These are phyloP conservation scores for Camponotus pennsylvanicus DNA, from an alignment of 1,140 invertebrate genomes.

Conservation along the genomic window DNA sequence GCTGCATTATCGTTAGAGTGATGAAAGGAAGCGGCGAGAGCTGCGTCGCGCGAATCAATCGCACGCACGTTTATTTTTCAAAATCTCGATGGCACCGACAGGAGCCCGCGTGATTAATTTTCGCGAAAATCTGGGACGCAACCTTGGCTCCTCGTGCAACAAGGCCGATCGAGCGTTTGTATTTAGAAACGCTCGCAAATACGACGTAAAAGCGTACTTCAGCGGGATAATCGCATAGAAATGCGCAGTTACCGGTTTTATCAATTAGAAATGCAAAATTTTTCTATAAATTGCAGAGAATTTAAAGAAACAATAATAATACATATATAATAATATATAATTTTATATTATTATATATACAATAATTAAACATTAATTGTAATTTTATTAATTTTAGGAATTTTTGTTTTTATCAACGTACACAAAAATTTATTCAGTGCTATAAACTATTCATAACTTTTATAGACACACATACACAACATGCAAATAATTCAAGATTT, in stretches of 20 bases:
- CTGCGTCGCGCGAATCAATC: not conserved
- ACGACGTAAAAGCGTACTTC: slow-evolving; percentile 21
- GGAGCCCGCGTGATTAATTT: slow-evolving; percentile 48
- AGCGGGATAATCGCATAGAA: not conserved
- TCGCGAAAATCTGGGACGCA: slow-evolving; percentile 50
- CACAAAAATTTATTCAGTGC: not conserved
- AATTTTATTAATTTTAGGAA: not conserved
- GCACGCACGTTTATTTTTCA: slow-evolving; percentile 36
- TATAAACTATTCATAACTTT: not conserved
- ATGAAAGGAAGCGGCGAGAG: slow-evolving; percentile 11
- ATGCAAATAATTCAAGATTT: not conserved
- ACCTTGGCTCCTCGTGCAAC: slow-evolving; percentile 46
- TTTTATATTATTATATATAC: too few species aligned
- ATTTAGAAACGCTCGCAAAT: slow-evolving; percentile 48
- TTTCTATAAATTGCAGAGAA: not conserved
- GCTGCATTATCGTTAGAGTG: not conserved
- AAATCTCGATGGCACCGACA: slow-evolving; percentile 25
- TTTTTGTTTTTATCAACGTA: not conserved
- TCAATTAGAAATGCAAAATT: not conserved
- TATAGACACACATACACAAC: not conserved
- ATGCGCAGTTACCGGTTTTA: not conserved
- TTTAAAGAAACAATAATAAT: too few species aligned
- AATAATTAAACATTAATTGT: not conserved
- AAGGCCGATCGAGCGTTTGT: slow-evolving; percentile 53
- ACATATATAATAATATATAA: too few species aligned